Percentiles rank a stretch among this genome's conserved stretches.
phyloP scores from a whole-genome alignment of 2,888 invertebrate genomes.

The Notocelia uddmanniana region DNA sequence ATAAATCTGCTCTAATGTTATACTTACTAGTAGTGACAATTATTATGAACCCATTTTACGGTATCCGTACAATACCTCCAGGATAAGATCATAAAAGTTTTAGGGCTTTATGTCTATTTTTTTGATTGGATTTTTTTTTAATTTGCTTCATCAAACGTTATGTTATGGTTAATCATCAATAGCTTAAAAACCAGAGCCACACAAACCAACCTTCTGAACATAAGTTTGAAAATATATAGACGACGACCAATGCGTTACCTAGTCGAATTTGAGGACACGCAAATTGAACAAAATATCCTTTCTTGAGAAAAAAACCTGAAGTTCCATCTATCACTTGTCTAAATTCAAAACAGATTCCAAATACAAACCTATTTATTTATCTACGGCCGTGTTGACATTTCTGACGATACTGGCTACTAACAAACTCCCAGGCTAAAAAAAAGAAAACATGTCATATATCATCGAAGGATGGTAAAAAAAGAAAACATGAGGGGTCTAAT shows the following conservation, averaged over 20 bases:
- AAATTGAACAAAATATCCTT: constrained; percentile 25
- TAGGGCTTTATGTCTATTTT: not conserved
- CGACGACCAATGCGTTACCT: not conserved
- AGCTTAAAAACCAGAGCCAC: too few relatives aligned
- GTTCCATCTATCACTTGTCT: constrained; percentile 42
- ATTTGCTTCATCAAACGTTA: not conserved
- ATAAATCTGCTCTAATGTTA: constrained; percentile 3
- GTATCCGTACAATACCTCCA: not conserved
- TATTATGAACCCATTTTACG: constrained; percentile 8
- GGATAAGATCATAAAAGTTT: not conserved
- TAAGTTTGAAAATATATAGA: not conserved
- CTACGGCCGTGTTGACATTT: constrained; percentile 62
- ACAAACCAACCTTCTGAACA: not conserved
- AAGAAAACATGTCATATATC: constrained; percentile 62
- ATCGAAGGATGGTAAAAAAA: constrained; percentile 61
- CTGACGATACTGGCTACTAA: constrained; percentile 57
- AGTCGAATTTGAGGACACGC: constrained; percentile 3
- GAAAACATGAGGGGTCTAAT: constrained; percentile 63
- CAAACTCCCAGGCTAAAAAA: constrained; percentile 51
- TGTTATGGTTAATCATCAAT: not conserved
- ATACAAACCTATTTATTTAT: constrained; percentile 41
- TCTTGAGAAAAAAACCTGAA: constrained; percentile 13
- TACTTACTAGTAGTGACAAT: constrained; percentile 12
- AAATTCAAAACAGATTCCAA: constrained; percentile 32
- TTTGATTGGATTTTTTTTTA: not conserved